Evolutionary conservation across 2,113 vertebrate species (phyloP).

Genomic region (Charina bottae): DNA sequence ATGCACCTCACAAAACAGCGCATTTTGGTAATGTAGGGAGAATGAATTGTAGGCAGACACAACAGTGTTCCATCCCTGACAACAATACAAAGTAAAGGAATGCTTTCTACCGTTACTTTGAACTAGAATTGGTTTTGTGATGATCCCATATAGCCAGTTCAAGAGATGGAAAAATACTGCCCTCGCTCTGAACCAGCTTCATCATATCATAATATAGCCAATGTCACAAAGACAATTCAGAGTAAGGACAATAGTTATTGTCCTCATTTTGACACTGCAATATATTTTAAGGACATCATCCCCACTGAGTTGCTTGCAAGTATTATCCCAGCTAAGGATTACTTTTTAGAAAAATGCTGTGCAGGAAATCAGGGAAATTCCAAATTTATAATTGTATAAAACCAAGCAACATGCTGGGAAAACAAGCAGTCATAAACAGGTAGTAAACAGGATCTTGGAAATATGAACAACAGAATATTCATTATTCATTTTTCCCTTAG

Average conservation of each 20-base stretch:
- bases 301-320: not conserved
- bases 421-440: not conserved
- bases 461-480: not conserved
- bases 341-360: not conserved
- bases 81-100: not conserved
- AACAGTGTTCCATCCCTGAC: not conserved
- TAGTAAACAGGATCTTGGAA: not conserved
- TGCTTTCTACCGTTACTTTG: not conserved
- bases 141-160: not conserved
- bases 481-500: not conserved
- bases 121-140: not conserved
- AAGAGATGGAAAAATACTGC: not conserved
- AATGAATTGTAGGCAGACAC: not conserved
- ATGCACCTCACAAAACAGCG: too few species aligned
- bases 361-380: not conserved
- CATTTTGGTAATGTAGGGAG: not conserved
- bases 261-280: not conserved
- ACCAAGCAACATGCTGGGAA: not conserved
- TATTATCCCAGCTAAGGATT: not conserved
- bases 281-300: not conserved
- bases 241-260: not conserved
- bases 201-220: not conserved
- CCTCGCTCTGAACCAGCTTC: not conserved
- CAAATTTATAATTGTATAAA: not conserved
- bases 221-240: not conserved